These are phyloP conservation scores for Tenthredo scrophulariae DNA, from an alignment of 2,888 invertebrate genomes.

Conservation along the genomic window DNA sequence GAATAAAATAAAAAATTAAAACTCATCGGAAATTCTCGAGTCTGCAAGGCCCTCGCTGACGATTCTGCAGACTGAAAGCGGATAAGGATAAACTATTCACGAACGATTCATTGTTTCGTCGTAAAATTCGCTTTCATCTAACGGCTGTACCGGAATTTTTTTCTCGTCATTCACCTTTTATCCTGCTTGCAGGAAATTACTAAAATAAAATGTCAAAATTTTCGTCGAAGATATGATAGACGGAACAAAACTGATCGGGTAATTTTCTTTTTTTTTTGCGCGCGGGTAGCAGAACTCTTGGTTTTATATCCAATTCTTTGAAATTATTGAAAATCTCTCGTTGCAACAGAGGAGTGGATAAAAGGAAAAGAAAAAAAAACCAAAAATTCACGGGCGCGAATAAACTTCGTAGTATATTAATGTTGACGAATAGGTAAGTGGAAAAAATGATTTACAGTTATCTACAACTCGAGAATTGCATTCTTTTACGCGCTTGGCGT, in stretches of 20 bases:
- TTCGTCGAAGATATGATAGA: too few relatives aligned
- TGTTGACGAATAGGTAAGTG: conserved; percentile 30
- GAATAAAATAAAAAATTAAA: neutral
- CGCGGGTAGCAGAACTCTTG: too few relatives aligned
- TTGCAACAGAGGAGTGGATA: too few relatives aligned
- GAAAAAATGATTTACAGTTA: conserved; percentile 40
- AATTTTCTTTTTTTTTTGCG: too few relatives aligned
- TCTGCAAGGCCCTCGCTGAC: neutral
- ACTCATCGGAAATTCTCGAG: neutral
- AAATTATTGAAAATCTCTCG: too few relatives aligned
- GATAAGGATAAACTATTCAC: neutral
- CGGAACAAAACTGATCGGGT: too few relatives aligned
- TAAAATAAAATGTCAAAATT: too few relatives aligned
- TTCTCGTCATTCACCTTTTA: neutral
- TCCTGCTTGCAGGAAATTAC: neutral
- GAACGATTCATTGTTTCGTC: neutral
- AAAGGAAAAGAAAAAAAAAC: neutral
- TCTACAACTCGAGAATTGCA: conserved; percentile 1
- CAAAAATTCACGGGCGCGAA: neutral
- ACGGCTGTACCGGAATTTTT: neutral
- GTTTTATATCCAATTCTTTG: too few relatives aligned
- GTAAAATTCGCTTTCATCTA: neutral
- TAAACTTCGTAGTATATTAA: neutral
- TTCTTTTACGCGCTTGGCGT: conserved; percentile 26
- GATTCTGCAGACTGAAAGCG: neutral